Base-by-base conservation (phyloP, 2,888 invertebrate genomes). In the Luffia ferchaultella region DNA sequence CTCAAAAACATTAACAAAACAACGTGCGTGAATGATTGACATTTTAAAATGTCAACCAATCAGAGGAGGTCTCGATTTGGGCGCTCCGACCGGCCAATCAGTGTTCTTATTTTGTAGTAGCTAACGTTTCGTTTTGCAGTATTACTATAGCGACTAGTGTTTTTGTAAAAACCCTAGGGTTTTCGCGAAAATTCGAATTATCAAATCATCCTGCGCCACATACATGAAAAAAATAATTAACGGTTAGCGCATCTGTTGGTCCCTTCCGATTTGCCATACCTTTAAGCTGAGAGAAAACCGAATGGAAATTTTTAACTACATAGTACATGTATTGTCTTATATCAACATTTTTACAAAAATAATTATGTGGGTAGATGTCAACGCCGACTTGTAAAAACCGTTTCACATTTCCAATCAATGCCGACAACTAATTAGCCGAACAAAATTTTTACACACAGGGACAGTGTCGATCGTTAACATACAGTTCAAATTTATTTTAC, bases 361-460 rank as follows among this genome's bases (percentile, higher is more conserved):
- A 82, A 82, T 67, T 79, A 70, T 79, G 66, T 73, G 72, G 67
- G 64, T 73, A 72, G 73, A 72, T 67, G 60, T 77, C 68, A 73
- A 70, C 65, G 70, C 71, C 73, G 3, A 30, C 72, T 68, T 64
- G 71, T 77, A 73, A 77, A 78, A 71, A 77, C 76, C 74, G 73
- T 78, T 64, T 78, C 68, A 72, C 76, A 78, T 79, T 76, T 61
- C 62, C 72, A 75, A 73, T 77, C 79, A 79, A 82, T 79, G 79
- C 77, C 76, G 77, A 73, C 80, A 76, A 82, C 80, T 79, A 83
- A 73, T 61, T 78, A 80, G 77, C 76, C 73, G 71, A 83, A 80
- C 76, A 72, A 69, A 82, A 76, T 72, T 82, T n/a, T n/a, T 75
- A 73, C 79, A 76, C 72, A 72, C 68, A 68, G 74, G 76, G 76